Evolutionary conservation across 2,113 vertebrate genomes (phyloP), one percentile per base, ranked within the genome.

Genomic region (Xiphias gladius): DNA sequence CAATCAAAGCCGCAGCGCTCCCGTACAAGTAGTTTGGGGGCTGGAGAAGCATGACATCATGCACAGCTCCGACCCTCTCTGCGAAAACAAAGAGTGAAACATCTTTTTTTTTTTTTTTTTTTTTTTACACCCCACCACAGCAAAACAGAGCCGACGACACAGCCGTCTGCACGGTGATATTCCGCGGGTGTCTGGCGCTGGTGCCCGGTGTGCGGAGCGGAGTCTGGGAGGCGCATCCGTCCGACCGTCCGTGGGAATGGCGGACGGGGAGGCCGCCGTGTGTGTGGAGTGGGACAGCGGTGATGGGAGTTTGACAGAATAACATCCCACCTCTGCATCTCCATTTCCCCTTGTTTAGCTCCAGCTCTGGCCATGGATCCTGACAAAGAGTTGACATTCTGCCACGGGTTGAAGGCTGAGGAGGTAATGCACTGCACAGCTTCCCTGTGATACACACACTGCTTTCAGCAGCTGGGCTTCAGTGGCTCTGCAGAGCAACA

Each of bases 371-470:
- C 67, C 83, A 94, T 94, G 94, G 94, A 94, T 92, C 94, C 94
- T 54, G 93, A 94, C 86, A 94, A 94, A 69, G 93, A 91, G 63
- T 55, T 94, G 92, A 94, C 93, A 20, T 94, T 94, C 87, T 94
- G 94, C 91, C 87, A 86, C 19, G 91, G 91, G 86, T 50, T 94
- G 77, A 89, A 86, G 89, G 85, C 90, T 73, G 90, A 89, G 65
- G 91, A 91, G 94, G 94, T 94, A 91, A 87, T 1, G 65, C 83
- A 65, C 66, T 13, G 48, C 55, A 76, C 63, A n/a, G 64, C 17
- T 50, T 61, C 37, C 41, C 41, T 73, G 66, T 72, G 30, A 80
- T 43, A n/a, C 77, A 73, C 58, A 77, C 69, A 37, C 76, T 65
- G 81, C 83, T 90, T 86, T 82, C 85, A 91, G 80, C 93, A 93